Conservation (phyloP, 2,888 invertebrate genomes). For the Pristionchus mayeri region DNA sequence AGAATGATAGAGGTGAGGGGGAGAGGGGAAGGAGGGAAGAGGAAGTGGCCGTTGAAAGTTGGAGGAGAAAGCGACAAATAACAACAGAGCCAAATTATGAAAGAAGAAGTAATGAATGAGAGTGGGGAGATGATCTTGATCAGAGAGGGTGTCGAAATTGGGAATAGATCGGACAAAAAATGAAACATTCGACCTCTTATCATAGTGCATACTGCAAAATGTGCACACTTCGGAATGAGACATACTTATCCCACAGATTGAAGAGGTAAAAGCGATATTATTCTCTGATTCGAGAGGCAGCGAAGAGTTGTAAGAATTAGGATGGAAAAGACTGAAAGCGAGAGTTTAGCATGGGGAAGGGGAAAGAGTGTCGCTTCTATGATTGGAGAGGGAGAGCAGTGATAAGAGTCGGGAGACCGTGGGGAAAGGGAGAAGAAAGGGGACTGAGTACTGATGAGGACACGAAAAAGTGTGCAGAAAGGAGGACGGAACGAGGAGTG, state of each 20-base stretch:
- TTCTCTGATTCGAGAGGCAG: no score
- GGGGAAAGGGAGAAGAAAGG: constrained; percentile 57
- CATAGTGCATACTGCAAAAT: not conserved
- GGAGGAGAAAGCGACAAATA: constrained; percentile 8
- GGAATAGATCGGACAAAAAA: not conserved
- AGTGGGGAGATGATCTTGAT: not conserved
- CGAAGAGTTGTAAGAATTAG: no score
- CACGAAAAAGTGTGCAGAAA: constrained; percentile 1
- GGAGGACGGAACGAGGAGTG: not conserved
- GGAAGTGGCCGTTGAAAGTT: not conserved
- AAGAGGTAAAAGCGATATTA: no score
- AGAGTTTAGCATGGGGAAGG: not conserved
- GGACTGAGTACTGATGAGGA: constrained; percentile 51
- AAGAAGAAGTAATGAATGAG: not conserved
- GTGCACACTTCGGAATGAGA: not conserved
- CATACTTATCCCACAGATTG: no score
- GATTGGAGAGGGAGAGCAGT: not conserved
- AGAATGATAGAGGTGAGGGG: not conserved
- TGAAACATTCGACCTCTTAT: not conserved
- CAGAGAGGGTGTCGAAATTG: not conserved
- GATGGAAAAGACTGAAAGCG: not conserved
- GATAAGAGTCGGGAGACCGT: constrained; percentile 47
- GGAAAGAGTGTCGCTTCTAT: not conserved
- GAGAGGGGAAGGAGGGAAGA: not conserved
- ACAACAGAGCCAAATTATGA: constrained; percentile 16